Conservation (phyloP, 2,797 vertebrate genomes). For the Oreonectes daqikongensis region DNA sequence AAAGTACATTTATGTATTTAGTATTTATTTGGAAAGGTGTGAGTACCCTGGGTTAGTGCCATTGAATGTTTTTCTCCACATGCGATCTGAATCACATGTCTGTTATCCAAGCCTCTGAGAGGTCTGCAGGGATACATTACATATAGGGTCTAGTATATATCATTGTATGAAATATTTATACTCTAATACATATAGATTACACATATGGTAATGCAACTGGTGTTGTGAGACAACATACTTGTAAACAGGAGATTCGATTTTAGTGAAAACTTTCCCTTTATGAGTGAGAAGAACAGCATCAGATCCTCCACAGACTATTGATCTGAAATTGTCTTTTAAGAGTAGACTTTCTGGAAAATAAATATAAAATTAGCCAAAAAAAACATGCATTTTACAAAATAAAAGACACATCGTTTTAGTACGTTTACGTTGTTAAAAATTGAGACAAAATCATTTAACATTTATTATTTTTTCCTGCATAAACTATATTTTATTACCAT, state of each 20-base stretch:
- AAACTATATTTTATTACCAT: too few relatives aligned
- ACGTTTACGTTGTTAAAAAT: too few relatives aligned
- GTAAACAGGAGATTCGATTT: not conserved
- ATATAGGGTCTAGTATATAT: too few relatives aligned
- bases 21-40: not conserved
- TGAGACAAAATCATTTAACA: too few relatives aligned
- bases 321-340: not conserved
- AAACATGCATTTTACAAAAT: not conserved
- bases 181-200: too few relatives aligned
- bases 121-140: slow-evolving; percentile 19
- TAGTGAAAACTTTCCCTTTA: slow-evolving; percentile 12
- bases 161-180: too few relatives aligned
- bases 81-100: slow-evolving; percentile 45
- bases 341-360: not conserved
- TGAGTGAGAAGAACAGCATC: slow-evolving; percentile 23
- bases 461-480: too few relatives aligned
- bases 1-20: not conserved
- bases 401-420: not conserved
- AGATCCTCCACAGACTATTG: not conserved
- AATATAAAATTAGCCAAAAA: not conserved
- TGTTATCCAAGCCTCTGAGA: slow-evolving; percentile 17
- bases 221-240: not conserved
- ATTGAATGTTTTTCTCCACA: slow-evolving; percentile 58
- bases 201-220: not conserved
- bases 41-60: slow-evolving; percentile 47